Conservation (phyloP, 2,888 invertebrate species). For the Tetrapedia diversipes region DNA sequence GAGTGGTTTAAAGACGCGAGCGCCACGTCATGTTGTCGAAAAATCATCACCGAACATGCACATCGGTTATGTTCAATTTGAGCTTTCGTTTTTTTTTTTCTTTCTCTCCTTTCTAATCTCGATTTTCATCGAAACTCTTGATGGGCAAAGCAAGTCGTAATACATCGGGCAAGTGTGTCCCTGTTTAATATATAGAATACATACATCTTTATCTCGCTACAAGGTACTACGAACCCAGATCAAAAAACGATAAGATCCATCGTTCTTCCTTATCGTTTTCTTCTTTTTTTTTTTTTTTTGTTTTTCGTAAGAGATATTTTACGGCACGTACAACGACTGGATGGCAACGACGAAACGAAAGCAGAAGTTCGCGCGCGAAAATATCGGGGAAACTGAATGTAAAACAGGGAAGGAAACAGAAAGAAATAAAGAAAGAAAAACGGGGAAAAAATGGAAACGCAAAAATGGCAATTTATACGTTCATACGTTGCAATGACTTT, state of each 20-base stretch:
- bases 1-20: background rate
- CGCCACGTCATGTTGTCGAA: background rate
- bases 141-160: slow-evolving; percentile 35
- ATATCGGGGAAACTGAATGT: background rate
- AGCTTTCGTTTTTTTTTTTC: background rate
- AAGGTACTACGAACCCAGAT: slow-evolving; percentile 65
- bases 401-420: slow-evolving; percentile 14
- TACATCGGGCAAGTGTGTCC: slow-evolving; percentile 72
- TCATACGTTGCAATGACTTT: too few species aligned
- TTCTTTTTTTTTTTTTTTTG: slow-evolving; percentile 25
- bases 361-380: slow-evolving; percentile 3
- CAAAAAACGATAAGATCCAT: slow-evolving; percentile 57
- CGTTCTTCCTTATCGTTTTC: slow-evolving; percentile 34
- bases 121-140: slow-evolving; percentile 18
- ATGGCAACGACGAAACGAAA: slow-evolving; percentile 62
- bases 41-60: background rate
- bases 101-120: background rate
- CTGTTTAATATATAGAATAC: slow-evolving; percentile 71
- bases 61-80: background rate
- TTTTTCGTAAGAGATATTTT: slow-evolving; percentile 35
- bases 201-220: slow-evolving; percentile 69
- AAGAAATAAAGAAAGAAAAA: slow-evolving; percentile 9
- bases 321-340: slow-evolving; percentile 61
- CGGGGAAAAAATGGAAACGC: background rate
- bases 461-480: background rate